Evolutionary conservation across 2,888 invertebrate genomes (phyloP), one percentile per base, ranked within the genome.

Genomic region (Notodonta dromedarius): DNA sequence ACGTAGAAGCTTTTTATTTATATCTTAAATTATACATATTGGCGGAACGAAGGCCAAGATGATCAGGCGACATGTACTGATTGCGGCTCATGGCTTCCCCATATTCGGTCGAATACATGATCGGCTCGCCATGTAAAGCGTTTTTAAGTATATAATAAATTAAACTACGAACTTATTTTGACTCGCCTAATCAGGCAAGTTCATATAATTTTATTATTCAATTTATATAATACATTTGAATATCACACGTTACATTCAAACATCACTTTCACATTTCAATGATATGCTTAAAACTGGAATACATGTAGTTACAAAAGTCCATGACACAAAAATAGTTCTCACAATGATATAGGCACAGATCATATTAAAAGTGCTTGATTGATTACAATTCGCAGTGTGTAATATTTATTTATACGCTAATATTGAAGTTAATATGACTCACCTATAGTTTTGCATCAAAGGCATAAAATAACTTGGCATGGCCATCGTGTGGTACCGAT

Each of bases 231-330:
- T 24, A 24, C 24, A 24, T 24, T 24, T 24, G 9, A 42, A 9
- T 12, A 12, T 42, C 42, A 42, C 42, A n/a, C 8, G 0, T 48
- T 48, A 3, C 55, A 35, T 13, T n/a, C 64, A 62, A 59, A 62
- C 57, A 65, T 66, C 62, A 60, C 60, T 55, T 57, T 58, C 58
- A 39, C 7, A 58, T 35, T 14, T 46, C 12, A 35, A 42, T 32
- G 56, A 50, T 55, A 54, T 55, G 68, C 62, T 35, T 35, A 52
- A 35, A 44, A 44, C 6, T 48, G 8, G 40, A 54, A 8, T 24
- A 79, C 80, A 83, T 83, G 85, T 86, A 86, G 86, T 86, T 84
- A 86, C 86, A 80, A 73, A 74, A 79, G 82, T 82, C 83, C 79
- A 74, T 70, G 62, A 62, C 11, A 59, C 48, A 64, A 39, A 35